Evolutionary conservation across 2,797 vertebrate species (phyloP).

Genomic region (Hydrophis major): DNA sequence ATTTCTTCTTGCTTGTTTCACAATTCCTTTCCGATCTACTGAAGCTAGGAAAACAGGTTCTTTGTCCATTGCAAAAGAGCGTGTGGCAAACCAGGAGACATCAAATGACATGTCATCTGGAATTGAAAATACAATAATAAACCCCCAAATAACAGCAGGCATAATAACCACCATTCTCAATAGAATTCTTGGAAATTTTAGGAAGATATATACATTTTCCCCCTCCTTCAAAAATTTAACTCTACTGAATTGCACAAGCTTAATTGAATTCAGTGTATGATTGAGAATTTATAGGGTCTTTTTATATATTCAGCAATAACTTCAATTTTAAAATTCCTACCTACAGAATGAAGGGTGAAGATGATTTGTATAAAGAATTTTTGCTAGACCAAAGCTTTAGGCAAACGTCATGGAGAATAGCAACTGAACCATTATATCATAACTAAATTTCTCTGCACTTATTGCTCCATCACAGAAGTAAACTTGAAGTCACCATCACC

Average conservation of each 20-base stretch:
- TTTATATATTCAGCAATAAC: neutral
- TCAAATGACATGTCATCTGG: slow-evolving; percentile 87
- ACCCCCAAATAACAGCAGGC: neutral
- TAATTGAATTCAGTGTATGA: neutral
- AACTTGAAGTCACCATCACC: neutral
- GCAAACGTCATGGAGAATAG: neutral
- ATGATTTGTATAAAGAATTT: neutral
- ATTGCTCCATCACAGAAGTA: neutral
- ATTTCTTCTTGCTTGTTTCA: slow-evolving; percentile 76
- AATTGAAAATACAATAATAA: slow-evolving; percentile 31
- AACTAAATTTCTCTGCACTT: neutral
- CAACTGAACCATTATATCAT: neutral
- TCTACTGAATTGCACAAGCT: neutral
- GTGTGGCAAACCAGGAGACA: slow-evolving; percentile 85
- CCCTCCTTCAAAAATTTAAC: neutral
- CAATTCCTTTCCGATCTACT: slow-evolving; percentile 81
- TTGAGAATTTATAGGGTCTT: neutral
- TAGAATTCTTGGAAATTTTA: neutral
- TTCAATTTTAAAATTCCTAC: neutral
- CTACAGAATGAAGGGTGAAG: neutral
- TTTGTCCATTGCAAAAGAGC: slow-evolving; percentile 72
- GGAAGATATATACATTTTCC: neutral
- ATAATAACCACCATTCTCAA: neutral
- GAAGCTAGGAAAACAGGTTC: slow-evolving; percentile 70
- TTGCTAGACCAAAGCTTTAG: neutral